Conservation (phyloP, 1,140 invertebrate species). For the Cyphomyrmex costatus region DNA sequence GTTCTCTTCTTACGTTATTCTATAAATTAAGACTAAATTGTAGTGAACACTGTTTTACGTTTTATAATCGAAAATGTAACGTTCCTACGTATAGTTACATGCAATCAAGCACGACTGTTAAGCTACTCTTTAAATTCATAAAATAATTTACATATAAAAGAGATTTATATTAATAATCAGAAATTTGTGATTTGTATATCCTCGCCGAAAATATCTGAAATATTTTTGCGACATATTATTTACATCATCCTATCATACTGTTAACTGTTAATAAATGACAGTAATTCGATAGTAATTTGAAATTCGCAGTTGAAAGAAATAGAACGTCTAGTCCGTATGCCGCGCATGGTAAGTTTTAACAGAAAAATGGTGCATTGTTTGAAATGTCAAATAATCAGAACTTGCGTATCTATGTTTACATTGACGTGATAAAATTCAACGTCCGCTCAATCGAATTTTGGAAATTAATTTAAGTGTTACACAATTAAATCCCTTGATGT, state of each 20-base stretch:
- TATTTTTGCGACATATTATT: slow-evolving; percentile 41
- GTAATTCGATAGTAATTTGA: slow-evolving; percentile 30
- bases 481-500: neutral
- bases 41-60: neutral
- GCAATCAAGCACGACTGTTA: neutral
- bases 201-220: neutral
- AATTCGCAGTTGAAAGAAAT: neutral
- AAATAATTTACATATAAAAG: slow-evolving; percentile 16
- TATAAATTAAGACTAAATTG: neutral
- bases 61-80: slow-evolving; percentile 1
- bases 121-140: slow-evolving; percentile 17
- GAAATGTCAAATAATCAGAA: neutral
- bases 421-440: slow-evolving; percentile 15
- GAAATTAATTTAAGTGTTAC: neutral
- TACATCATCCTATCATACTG: neutral
- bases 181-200: slow-evolving; percentile 8
- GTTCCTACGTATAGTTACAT: neutral
- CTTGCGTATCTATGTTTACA: neutral
- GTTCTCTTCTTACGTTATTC: neutral
- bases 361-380: slow-evolving; percentile 9
- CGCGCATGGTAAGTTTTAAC: slow-evolving; percentile 11
- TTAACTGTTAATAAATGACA: neutral
- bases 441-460: slow-evolving; percentile 54
- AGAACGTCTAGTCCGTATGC: neutral
- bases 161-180: neutral